Evolutionary conservation across 2,888 invertebrate species (phyloP).

Genomic region (Lasioglossum pauxillum): DNA sequence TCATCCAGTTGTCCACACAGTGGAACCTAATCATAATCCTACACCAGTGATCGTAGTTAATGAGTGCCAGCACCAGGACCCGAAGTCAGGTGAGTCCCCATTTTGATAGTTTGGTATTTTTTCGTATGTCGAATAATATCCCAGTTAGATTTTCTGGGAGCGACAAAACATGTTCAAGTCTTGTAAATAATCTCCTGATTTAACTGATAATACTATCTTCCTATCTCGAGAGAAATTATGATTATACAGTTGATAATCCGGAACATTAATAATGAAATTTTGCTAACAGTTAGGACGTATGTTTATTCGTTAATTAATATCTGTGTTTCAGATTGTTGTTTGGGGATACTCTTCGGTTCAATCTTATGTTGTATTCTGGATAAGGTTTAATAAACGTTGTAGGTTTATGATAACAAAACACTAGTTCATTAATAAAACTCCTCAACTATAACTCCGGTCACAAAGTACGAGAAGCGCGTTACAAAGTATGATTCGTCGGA

Average conservation of each 20-base stretch:
- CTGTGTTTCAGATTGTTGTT: background rate
- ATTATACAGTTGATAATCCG: background rate
- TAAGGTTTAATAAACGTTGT: no score
- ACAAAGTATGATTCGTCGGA: no score
- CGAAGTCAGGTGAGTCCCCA: background rate
- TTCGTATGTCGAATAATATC: background rate
- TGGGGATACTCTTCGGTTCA: background rate
- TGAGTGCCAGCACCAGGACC: fast-evolving
- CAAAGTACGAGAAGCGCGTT: no score
- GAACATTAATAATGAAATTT: background rate
- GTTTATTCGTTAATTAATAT: background rate
- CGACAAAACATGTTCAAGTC: no score
- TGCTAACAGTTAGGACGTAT: background rate
- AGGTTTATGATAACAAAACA: no score
- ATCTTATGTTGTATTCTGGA: no score
- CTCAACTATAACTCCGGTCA: no score
- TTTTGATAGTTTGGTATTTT: background rate
- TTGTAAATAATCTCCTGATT: no score
- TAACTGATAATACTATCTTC: no score
- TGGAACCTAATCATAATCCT: background rate
- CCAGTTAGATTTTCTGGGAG: no score
- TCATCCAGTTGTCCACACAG: background rate
- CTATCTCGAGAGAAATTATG: background rate
- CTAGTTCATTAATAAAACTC: no score
- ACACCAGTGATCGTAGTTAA: background rate